Percentiles rank a stretch among this genome's conserved stretches.
These are phyloP conservation scores for Gadopsis bispinosus DNA, from an alignment of 2,797 vertebrate species.

Conservation along the genomic window DNA sequence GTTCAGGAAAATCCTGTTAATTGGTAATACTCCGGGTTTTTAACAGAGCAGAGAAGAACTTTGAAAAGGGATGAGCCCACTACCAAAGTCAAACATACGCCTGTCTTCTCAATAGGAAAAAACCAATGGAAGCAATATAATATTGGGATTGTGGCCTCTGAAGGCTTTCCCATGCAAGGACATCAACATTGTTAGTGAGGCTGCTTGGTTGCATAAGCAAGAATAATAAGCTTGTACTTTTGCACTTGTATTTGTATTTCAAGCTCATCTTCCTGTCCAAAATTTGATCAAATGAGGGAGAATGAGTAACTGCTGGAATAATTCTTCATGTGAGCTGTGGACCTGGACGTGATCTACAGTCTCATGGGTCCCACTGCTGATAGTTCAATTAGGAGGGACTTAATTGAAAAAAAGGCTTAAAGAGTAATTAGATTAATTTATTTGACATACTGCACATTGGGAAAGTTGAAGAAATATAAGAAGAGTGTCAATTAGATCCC, in stretches of 20 bases:
- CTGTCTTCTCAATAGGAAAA: neutral
- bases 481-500: too few relatives aligned
- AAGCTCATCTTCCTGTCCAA: neutral
- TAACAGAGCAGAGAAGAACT: neutral
- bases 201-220: neutral
- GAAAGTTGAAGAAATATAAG: too few relatives aligned
- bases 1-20: conserved; percentile 19
- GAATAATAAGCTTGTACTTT: neutral
- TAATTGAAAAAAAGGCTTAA: too few relatives aligned
- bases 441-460: too few relatives aligned
- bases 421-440: too few relatives aligned
- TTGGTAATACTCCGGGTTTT: neutral
- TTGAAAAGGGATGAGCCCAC: neutral
- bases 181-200: neutral
- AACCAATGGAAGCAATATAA: neutral
- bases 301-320: too few relatives aligned
- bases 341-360: neutral
- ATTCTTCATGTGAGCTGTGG: neutral
- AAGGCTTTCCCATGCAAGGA: neutral
- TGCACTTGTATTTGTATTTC: neutral
- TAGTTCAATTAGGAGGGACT: too few relatives aligned
- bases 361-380: conserved; percentile 6
- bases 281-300: too few relatives aligned
- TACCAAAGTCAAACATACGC: neutral
- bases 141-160: neutral